Conservation (phyloP, 2,113 vertebrate genomes). For the Myrmecobius fasciatus region DNA sequence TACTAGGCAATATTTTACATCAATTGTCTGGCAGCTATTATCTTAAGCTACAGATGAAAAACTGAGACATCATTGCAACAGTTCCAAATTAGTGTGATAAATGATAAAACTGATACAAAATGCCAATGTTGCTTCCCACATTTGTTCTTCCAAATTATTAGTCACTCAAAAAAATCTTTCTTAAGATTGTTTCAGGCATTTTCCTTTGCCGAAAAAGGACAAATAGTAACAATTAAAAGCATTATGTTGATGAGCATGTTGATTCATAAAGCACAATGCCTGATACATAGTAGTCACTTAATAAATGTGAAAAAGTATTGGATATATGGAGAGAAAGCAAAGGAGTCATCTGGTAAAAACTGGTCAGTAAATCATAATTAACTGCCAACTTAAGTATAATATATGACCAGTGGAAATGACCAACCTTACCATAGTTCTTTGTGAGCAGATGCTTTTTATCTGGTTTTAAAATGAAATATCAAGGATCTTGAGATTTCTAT, state of each 20-base stretch:
- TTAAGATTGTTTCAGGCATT: neutral
- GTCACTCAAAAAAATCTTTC: conserved; percentile 3
- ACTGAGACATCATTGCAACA: neutral
- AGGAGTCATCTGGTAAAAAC: neutral
- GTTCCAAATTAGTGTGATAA: neutral
- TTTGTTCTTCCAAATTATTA: neutral
- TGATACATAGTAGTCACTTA: neutral
- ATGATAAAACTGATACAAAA: neutral
- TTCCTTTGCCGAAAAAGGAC: neutral
- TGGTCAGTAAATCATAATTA: neutral
- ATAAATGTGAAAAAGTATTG: neutral
- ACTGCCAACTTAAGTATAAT: neutral
- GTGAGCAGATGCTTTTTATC: neutral
- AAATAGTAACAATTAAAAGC: neutral
- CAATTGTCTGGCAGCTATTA: neutral
- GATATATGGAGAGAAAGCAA: neutral
- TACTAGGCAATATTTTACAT: neutral
- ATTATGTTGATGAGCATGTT: neutral
- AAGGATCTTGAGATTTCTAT: too few relatives aligned
- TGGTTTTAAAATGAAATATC: neutral
- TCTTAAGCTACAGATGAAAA: neutral
- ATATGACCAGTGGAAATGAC: neutral
- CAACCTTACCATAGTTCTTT: neutral
- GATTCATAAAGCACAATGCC: neutral
- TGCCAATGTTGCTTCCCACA: neutral